phyloP scores from a whole-genome alignment of 2,888 invertebrate genomes.

The Acholoe squamosa region DNA sequence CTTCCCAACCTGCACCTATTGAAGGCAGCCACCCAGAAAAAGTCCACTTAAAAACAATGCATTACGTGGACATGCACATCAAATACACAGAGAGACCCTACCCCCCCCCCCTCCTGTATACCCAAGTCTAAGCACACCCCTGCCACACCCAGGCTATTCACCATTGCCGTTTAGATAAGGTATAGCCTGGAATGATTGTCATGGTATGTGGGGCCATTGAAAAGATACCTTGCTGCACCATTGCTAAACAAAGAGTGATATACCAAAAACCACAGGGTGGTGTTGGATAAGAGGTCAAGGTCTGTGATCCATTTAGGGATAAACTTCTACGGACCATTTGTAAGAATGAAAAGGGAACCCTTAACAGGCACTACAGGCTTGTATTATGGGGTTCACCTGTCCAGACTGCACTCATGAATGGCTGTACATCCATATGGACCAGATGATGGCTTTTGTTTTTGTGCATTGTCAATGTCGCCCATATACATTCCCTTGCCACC shows the following conservation, averaged over 20 bases:
- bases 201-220: neutral
- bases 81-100: neutral
- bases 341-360: neutral
- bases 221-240: neutral
- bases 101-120: neutral
- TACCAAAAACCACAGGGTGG: too few species aligned
- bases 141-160: neutral
- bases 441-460: neutral
- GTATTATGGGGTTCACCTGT: neutral
- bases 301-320: neutral
- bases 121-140: neutral
- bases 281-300: too few species aligned
- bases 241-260: neutral
- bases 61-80: conserved; percentile 49
- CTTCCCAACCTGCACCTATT: neutral
- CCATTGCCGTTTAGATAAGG: conserved; percentile 39
- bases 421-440: neutral
- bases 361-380: neutral
- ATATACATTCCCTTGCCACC: neutral
- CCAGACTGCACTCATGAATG: neutral
- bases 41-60: conserved; percentile 4
- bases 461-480: neutral
- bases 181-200: neutral
- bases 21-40: neutral
- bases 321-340: neutral